Evolutionary conservation across 1,140 invertebrate genomes (phyloP), one percentile per base, ranked within the genome.

Genomic region (Ips nitidus): DNA sequence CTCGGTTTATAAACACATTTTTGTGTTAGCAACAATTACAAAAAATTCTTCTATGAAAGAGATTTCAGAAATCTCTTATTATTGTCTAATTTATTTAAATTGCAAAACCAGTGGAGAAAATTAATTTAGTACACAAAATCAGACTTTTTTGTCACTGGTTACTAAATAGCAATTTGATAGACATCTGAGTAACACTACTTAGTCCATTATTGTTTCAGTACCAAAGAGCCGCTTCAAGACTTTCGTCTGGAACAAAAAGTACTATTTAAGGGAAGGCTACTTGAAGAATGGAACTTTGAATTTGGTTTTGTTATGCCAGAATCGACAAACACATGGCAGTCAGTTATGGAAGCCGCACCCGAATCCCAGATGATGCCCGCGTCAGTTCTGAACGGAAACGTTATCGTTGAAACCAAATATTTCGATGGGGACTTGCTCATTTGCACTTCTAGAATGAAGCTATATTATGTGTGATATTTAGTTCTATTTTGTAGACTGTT

Each of bases 321-420:
- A 75, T 99, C 97, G 36, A 99, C 97, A 52, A 99, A 99, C 82
- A 99, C 97, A 2, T 99, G 98, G 98, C 97, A 99, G 81, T 97
- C 93, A 67, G 85, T 96, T 36, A 98, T 99, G 75, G 95, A 99
- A 84, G 97, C 98, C 45, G 98, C 98, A 0, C 97, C 98, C 2
- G 97, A 99, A 82, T 97, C 94, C 70, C 95, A 99, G 84, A 99
- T 99, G 97, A 98, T 99, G 94, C 97, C 98, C 52, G 96, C 97
- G 1, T 95, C 94, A 83, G 88, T 99, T 71, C 85, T 99, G 72
- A 99, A 96, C 86, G 98, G 98, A 2, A 98, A 99, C 82, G 92
- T 99, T 59, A 92, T 99, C 3, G 98, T 99, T 76, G 97, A 99
- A 85, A 99, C 98, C 6, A 94, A 94, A 81, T 99, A 99, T 83